phyloP scores from a whole-genome alignment of 2,888 invertebrate genomes.

The Stenurella melanura region DNA sequence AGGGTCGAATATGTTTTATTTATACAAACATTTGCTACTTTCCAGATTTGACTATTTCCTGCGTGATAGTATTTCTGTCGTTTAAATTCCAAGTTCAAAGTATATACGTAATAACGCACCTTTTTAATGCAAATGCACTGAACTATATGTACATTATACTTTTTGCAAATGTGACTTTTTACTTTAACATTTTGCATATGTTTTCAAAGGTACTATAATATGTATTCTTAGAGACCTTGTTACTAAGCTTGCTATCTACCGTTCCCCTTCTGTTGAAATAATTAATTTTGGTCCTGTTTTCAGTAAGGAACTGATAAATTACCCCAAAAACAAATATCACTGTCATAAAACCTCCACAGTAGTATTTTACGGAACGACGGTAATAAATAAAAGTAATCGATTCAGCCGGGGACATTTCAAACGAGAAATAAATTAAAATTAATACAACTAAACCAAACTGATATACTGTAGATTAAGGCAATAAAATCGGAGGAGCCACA shows the following conservation, averaged over 20 bases:
- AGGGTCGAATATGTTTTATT: too few relatives aligned
- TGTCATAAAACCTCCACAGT: not conserved
- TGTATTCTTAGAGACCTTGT: too few relatives aligned
- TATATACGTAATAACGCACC: too few relatives aligned
- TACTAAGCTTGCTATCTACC: not conserved
- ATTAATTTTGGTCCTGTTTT: conserved; percentile 4
- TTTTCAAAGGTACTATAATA: too few relatives aligned
- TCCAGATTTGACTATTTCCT: too few relatives aligned
- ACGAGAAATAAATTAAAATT: conserved; percentile 60
- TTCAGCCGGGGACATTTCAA: conserved; percentile 39
- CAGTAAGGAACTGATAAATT: not conserved
- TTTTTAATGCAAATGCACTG: too few relatives aligned
- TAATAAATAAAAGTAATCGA: conserved; percentile 36
- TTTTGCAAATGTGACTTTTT: too few relatives aligned
- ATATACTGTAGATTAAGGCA: conserved; percentile 63
- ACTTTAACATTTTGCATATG: too few relatives aligned
- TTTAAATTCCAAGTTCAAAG: too few relatives aligned
- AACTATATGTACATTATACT: too few relatives aligned
- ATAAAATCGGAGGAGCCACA: conserved; percentile 70
- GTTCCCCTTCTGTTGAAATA: conserved; percentile 3
- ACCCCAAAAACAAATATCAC: conserved; percentile 23
- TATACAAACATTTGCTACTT: too few relatives aligned
- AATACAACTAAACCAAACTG: conserved; percentile 60
- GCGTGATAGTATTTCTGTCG: too few relatives aligned
- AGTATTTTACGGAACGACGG: conserved; percentile 7